Conservation (phyloP, 2,113 vertebrate genomes). For the Benitochromis conjunctus region DNA sequence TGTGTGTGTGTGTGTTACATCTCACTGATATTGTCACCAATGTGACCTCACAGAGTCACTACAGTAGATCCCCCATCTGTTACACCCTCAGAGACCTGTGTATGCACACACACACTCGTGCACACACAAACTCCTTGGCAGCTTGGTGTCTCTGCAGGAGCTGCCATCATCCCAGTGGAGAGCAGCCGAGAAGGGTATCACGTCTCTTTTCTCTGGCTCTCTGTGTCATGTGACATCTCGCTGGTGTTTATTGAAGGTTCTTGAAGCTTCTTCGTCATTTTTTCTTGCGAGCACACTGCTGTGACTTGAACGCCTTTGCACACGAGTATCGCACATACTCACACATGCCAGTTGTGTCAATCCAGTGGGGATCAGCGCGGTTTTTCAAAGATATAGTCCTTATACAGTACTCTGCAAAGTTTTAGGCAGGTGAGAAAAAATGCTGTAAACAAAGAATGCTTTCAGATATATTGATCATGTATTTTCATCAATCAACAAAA, state of each 20-base stretch:
- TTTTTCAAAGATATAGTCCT: not conserved
- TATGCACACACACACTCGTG: not conserved
- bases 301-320: not conserved
- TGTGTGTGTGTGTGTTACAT: not conserved
- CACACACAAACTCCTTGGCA: conserved; percentile 41
- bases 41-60: conserved; percentile 61
- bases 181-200: conserved; percentile 49
- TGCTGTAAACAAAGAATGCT: too few species aligned
- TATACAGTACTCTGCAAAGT: not conserved
- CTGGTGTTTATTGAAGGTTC: conserved; percentile 44
- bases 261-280: conserved; percentile 28
- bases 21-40: conserved; percentile 40
- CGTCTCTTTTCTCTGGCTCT: conserved; percentile 23
- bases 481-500: too few species aligned
- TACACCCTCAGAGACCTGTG: conserved; percentile 46
- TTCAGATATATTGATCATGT: too few species aligned
- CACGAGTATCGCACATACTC: not conserved
- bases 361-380: not conserved
- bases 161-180: conserved; percentile 59
- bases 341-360: not conserved
- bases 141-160: conserved; percentile 59
- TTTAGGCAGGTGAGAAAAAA: too few species aligned
- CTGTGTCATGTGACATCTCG: conserved; percentile 15
- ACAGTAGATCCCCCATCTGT: conserved; percentile 67
- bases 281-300: conserved; percentile 14